Evolutionary conservation across 1,140 invertebrate genomes (phyloP).

Genomic region (Drosophila arawakana): DNA sequence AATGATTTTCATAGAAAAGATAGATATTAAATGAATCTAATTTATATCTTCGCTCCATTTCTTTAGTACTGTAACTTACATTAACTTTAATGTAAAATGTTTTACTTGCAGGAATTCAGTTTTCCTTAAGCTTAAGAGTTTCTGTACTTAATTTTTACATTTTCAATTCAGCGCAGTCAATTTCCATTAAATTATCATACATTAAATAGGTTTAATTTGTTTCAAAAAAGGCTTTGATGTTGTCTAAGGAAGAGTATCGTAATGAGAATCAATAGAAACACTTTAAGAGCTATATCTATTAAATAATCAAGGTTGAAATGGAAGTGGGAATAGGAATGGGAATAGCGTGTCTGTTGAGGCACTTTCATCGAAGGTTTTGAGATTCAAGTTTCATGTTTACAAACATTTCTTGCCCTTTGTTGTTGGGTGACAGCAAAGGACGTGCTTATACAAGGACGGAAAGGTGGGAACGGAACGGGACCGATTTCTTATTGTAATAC

Average conservation of each 20-base stretch:
- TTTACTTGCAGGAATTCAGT: too few species aligned
- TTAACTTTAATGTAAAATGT: too few species aligned
- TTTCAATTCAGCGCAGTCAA: too few species aligned
- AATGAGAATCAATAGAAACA: constrained; percentile 7
- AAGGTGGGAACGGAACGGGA: background rate
- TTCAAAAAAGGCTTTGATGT: background rate
- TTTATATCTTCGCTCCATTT: too few species aligned
- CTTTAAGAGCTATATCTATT: constrained; percentile 10
- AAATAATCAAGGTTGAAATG: background rate
- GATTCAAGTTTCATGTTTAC: constrained; percentile 42
- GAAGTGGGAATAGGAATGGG: too few species aligned
- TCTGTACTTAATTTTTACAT: background rate
- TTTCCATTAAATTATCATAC: background rate
- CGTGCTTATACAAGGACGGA: background rate
- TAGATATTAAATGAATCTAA: too few species aligned
- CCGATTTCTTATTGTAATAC: constrained; percentile 47
- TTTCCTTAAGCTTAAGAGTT: background rate
- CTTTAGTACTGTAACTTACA: too few species aligned
- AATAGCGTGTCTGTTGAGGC: constrained; percentile 2
- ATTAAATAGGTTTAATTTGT: background rate
- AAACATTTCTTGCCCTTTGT: constrained; percentile 29
- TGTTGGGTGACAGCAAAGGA: constrained; percentile 14
- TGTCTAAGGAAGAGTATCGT: background rate
- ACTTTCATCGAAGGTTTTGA: constrained; percentile 22
- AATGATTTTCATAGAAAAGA: too few species aligned